Evolutionary conservation across 2,888 invertebrate genomes (phyloP), one percentile per base, ranked within the genome.

Genomic region (Mythimna albipuncta): DNA sequence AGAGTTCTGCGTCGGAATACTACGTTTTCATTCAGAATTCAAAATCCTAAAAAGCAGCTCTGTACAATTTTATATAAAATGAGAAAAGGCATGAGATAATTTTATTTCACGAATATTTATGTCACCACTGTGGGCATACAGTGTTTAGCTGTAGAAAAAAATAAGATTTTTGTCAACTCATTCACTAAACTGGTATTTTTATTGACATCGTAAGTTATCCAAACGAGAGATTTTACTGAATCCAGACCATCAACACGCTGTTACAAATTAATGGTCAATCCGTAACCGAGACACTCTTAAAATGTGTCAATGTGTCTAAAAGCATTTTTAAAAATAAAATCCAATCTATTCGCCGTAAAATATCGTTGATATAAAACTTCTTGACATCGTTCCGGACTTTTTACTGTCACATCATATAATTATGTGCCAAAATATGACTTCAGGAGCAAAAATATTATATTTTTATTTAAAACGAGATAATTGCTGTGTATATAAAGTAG

Each of bases 401-500:
- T 75, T 72, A 59, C 64, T 73, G 74, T 80, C 78, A 80, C 77
- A 83, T 69, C 70, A 79, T 84, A 75, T 74, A 74, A 82, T 75
- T 64, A 74, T 57, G 74, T 69, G 72, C 66, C 32, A 71, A 81
- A 72, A 74, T 71, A 81, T 67, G 58, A 41, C 65, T 19, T 59
- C 21, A 21, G 11, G 54, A 70, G 57, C 54, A 64, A 72, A 52
- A 65, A 16, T 21, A 50, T 50, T 32, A 54, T 32, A 54, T 55
- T 75, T 78, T 70, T 62, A 72, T 82, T 72, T 69, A 47, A 71
- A 72, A 69, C 44, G 47, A 55, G 59, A 63, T 73, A 79, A 79
- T 84, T 77, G 71, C 57, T 11, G 55, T 9, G 10, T 69, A 55
- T 66, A 72, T 44, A 64, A 52, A 70, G 55, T 72, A 19, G 38